phyloP scores from a whole-genome alignment of 1,140 invertebrate genomes.

The Samia ricini region DNA sequence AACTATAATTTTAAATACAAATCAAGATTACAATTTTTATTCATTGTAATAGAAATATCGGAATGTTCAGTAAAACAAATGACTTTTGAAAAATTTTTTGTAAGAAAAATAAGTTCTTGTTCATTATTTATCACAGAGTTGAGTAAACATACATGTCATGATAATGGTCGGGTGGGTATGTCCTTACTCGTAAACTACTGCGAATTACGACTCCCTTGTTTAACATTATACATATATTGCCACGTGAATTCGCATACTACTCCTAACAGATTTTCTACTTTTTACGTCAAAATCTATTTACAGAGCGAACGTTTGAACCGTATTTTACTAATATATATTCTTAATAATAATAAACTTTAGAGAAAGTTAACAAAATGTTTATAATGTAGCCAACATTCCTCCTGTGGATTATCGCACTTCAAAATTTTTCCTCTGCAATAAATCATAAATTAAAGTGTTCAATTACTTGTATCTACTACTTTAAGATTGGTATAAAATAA shows the following conservation, averaged over 20 bases:
- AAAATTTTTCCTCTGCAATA: not conserved
- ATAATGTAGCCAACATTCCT: not conserved
- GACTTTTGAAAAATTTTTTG: no score
- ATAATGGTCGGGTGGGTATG: not conserved
- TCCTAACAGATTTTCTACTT: not conserved
- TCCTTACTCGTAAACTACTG: not conserved
- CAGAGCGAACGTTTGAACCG: not conserved
- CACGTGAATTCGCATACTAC: not conserved
- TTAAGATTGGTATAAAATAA: not conserved
- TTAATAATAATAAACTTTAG: not conserved
- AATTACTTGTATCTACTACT: not conserved
- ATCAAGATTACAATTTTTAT: no score
- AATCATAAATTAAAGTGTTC: not conserved
- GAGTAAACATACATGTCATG: not conserved
- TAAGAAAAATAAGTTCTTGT: no score
- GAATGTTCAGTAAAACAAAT: no score
- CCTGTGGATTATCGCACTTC: not conserved
- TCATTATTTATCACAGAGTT: not conserved
- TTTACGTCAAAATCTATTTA: not conserved
- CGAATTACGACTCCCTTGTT: not conserved
- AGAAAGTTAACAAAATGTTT: constrained; percentile 1
- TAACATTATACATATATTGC: not conserved
- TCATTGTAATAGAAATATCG: no score
- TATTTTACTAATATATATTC: not conserved
- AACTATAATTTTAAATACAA: no score